Evolutionary conservation across 2,888 invertebrate species (phyloP).

Genomic region (Drosophila mimetica): DNA sequence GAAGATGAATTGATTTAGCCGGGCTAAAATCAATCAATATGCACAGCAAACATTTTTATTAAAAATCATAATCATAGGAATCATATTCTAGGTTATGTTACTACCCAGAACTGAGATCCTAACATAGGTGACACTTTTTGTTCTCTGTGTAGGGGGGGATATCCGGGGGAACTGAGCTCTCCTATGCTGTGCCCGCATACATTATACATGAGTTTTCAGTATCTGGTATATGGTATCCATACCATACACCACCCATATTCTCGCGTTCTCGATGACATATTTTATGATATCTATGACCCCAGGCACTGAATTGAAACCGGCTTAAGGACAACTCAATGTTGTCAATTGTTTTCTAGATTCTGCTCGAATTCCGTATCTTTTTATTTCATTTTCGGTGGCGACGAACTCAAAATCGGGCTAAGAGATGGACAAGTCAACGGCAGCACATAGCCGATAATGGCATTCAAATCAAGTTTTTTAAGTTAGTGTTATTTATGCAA

Average conservation of each 20-base stretch:
- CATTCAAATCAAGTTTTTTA: constrained; percentile 78
- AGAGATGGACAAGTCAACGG: constrained; percentile 9
- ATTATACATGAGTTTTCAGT: constrained; percentile 48
- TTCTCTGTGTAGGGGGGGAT: constrained; percentile 11
- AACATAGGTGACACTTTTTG: background rate
- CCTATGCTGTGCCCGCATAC: constrained; percentile 23
- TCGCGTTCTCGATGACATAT: constrained; percentile 28
- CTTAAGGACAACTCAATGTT: constrained; percentile 65
- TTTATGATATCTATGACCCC: constrained; percentile 71
- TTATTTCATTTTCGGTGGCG: constrained; percentile 15
- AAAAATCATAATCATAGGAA: background rate
- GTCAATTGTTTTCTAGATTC: constrained; percentile 30
- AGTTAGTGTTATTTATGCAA: constrained; percentile 78
- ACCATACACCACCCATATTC: constrained; percentile 10
- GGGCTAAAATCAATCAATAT: constrained; percentile 19
- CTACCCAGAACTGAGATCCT: background rate
- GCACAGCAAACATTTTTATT: constrained; percentile 3
- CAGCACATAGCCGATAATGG: constrained; percentile 35
- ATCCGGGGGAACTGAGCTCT: constrained; percentile 11
- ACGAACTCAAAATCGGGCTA: constrained; percentile 44
- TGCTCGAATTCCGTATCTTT: constrained; percentile 49
- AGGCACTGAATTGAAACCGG: constrained; percentile 60
- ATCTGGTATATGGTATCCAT: too few species aligned
- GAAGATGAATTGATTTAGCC: constrained; percentile 58
- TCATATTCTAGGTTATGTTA: too few species aligned